Evolutionary conservation across 2,797 vertebrate genomes (phyloP).

Genomic region (Taeniopygia guttata): DNA sequence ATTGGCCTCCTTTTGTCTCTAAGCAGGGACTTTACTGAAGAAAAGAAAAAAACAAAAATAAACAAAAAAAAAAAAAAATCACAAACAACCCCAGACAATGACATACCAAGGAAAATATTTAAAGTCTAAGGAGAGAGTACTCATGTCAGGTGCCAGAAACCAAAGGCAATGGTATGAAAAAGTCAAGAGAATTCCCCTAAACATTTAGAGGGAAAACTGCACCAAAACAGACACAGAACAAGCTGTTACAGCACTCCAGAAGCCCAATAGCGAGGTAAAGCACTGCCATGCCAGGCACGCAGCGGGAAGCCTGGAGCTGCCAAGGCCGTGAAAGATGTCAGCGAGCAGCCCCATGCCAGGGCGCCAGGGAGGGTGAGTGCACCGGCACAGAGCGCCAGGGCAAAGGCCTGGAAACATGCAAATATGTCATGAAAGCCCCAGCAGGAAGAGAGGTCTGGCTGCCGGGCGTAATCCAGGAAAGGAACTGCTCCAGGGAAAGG

Average conservation of each 20-base stretch:
- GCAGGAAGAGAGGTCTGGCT: neutral
- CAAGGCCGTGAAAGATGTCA: neutral
- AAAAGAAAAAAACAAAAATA: neutral
- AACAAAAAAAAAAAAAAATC: neutral
- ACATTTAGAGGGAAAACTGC: neutral
- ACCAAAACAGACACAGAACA: neutral
- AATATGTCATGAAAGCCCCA: neutral
- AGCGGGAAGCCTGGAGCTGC: neutral
- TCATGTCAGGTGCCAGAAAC: neutral
- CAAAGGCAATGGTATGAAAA: neutral
- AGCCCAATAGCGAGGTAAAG: neutral
- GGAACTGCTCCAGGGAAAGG: neutral
- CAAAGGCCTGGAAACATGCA: neutral
- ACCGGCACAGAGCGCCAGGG: neutral
- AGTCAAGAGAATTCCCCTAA: neutral
- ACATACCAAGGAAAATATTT: neutral
- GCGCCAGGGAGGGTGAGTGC: neutral
- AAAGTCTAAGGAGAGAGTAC: neutral
- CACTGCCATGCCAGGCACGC: neutral
- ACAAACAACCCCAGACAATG: accelerated
- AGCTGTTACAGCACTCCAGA: neutral
- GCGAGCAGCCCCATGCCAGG: neutral
- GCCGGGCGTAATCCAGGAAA: neutral
- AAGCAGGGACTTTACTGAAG: neutral
- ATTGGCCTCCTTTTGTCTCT: neutral